These are phyloP conservation scores for Odontothrips loti DNA, from an alignment of 2,888 invertebrate species.

Conservation along the genomic window DNA sequence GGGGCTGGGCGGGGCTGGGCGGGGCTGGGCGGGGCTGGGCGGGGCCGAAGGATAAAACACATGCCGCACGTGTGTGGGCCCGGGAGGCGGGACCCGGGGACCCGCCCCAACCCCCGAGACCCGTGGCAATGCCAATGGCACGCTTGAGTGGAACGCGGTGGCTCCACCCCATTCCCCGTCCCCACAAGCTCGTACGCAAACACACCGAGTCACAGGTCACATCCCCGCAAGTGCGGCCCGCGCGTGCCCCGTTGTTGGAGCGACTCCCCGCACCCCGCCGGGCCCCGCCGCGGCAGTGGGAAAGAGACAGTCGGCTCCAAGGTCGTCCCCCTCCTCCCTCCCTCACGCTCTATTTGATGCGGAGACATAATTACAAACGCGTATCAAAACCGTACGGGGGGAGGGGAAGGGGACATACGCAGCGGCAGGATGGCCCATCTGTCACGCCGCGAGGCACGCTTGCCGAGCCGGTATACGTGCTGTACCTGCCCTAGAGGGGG, in stretches of 20 bases:
- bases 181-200: not conserved
- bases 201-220: no score
- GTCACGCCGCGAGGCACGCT: no score
- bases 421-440: no score
- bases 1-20: no score
- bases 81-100: not conserved
- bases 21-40: no score
- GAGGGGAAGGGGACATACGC: no score
- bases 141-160: not conserved
- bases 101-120: not conserved
- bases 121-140: not conserved
- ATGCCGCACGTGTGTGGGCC: not conserved
- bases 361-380: not conserved
- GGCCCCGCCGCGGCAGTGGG: not conserved
- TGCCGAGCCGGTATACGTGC: no score
- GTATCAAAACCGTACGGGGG: not conserved
- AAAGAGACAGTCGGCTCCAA: not conserved
- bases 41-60: not conserved
- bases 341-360: no score
- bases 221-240: no score
- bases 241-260: no score
- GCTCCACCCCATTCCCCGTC: not conserved
- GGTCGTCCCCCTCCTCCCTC: not conserved
- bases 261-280: no score
- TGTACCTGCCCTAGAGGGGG: no score